Evolutionary conservation across 2,797 vertebrate genomes (phyloP), one percentile per base, ranked within the genome.

Genomic region (Centropyge bicolor): DNA sequence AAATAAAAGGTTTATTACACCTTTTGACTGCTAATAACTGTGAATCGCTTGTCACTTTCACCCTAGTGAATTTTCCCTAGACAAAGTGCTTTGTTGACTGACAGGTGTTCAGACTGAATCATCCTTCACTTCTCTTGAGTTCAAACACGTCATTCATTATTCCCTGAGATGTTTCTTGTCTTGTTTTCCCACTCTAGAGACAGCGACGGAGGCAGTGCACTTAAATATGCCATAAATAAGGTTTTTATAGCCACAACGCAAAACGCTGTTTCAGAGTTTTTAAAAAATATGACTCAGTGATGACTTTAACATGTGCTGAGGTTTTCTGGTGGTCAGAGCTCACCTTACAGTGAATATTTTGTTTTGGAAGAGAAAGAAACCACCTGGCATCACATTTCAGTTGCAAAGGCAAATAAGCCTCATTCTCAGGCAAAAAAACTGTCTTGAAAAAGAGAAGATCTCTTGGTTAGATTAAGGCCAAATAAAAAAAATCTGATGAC

Each of bases 1-100:
- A 7, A 60, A 81, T 51, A 81, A 86, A 49, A 81, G 70, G 5
- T 85, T 76, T 63, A 69, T 80, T 73, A 45, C 70, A 83, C 81
- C 49, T 70, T 78, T 80, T 85, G 52, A 73, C 40, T 31, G 71
- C 59, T 68, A 80, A 74, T 74, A 68, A 40, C 61, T 67, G 22
- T 51, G 5, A 80, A 81, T 31, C 46, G 22, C 54, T 48, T 40
- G 61, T 71, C 72, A 36, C 65, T 70, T 66, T 64, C 59, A 77
- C 27, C 36, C 40, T 69, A 70, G 68, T 31, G 65, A 49, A 57
- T 73, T 84, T 83, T 76, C 70, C 73, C 70, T 81, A 31, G 70
- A 59, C 11, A 13, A 77, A 38, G 55, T 8, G 8, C 45, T n/a
- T 74, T 77, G 22, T 66, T 61, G 51, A 60, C 43, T 36, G 20